Evolutionary conservation across 1,140 invertebrate species (phyloP).

Genomic region (Tetranychus urticae): DNA sequence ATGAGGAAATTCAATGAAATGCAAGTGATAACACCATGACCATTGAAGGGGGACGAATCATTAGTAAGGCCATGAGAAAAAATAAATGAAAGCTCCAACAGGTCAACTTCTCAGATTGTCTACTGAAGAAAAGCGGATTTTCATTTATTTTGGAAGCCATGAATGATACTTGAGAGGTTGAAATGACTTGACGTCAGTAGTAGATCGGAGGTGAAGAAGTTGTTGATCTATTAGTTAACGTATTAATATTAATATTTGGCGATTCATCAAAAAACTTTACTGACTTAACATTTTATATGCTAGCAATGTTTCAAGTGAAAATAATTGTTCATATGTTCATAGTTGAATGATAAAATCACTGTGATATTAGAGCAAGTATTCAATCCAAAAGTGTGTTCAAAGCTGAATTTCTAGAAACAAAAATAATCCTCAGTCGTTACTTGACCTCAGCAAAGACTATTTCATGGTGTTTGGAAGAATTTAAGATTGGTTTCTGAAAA

Average conservation of each 20-base stretch:
- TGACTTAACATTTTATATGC: too few relatives aligned
- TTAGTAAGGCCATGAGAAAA: conserved; percentile 35
- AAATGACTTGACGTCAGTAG: conserved; percentile 8
- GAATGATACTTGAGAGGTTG: conserved; percentile 29
- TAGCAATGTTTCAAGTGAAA: too few relatives aligned
- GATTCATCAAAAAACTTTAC: too few relatives aligned
- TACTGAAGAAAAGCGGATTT: conserved; percentile 59
- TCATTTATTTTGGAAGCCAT: conserved; percentile 41
- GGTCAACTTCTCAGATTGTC: conserved; percentile 68
- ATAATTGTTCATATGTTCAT: neutral
- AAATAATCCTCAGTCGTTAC: too few relatives aligned
- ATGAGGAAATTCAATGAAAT: conserved; percentile 55
- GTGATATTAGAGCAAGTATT: conserved; percentile 4
- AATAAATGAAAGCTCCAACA: conserved; percentile 34
- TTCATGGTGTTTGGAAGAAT: too few relatives aligned
- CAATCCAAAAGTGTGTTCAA: neutral
- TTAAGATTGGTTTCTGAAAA: too few relatives aligned
- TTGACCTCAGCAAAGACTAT: too few relatives aligned
- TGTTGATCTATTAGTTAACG: neutral
- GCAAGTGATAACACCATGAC: conserved; percentile 85
- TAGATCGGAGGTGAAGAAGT: conserved; percentile 4
- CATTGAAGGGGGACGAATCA: conserved; percentile 38
- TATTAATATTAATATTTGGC: too few relatives aligned
- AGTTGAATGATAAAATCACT: conserved; percentile 1
- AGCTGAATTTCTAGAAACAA: too few relatives aligned